Evolutionary conservation across 2,797 vertebrate genomes (phyloP), one percentile per base, ranked within the genome.

Genomic region (Pseudochromis fuscus): DNA sequence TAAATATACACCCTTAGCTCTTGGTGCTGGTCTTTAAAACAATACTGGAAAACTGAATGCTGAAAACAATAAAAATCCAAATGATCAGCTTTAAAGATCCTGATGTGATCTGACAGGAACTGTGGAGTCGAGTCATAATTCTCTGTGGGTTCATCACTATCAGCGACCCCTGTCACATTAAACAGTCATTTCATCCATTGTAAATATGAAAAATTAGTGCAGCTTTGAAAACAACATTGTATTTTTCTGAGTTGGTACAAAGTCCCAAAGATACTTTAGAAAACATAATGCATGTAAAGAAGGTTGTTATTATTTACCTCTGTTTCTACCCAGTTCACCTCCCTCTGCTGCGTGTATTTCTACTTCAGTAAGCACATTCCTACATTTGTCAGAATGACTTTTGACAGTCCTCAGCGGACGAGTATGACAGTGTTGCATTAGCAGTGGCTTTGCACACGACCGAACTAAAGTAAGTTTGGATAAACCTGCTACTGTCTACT

Each of bases 351-450:
- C 62, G 60, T 70, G 68, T 63, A 60, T 67, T 79, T 83, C 58
- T 58, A 27, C 67, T 62, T 67, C 18, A 72, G 50, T 25, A 46
- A 18, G 58, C 55, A 68, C 64, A 81, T 84, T 86, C 49, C 65
- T 25, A 30, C 40, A 61, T 80, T 63, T 56, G 60, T 56, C 42
- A 48, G 58, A 82, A 74, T 64, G 66, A 73, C 48, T 81, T 79
- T 67, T 7, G 4, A 60, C 61, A 63, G 18, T 71, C 76, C 74
- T 84, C 62, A 30, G 75, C 75, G 73, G 77, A 70, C 55, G 33
- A 61, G 40, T 31, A 6, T 73, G 79, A 81, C 79, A 81, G 84
- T 78, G 67, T 60, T 77, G 51, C 37, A 28, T 82, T 74, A n/a
- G n/a, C n/a, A n/a, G n/a, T 80, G 66, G 66, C 79, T 19, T 64